Evolutionary conservation across 2,888 invertebrate genomes (phyloP).

Genomic region (Lumbricus terrestris): DNA sequence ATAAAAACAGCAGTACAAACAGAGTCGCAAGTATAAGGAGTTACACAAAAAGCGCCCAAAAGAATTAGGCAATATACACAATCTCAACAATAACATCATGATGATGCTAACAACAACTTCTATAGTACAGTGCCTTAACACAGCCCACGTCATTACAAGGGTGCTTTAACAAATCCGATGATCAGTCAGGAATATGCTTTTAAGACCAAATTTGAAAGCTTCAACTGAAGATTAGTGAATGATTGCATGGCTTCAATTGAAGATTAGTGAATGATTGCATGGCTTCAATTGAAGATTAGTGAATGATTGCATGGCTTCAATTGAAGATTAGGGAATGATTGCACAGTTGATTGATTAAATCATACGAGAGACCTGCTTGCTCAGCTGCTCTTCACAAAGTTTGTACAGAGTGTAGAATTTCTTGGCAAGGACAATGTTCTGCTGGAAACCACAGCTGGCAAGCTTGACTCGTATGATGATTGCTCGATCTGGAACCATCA

Average conservation of each 20-base stretch:
- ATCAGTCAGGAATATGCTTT: too few relatives aligned
- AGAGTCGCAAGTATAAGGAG: neutral
- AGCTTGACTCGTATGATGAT: conserved; percentile 94
- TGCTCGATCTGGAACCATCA: conserved; percentile 98
- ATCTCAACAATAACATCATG: too few relatives aligned
- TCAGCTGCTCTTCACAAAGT: conserved; percentile 92
- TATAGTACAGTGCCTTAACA: too few relatives aligned
- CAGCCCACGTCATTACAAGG: too few relatives aligned
- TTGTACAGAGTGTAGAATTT: conserved; percentile 96
- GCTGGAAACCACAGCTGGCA: conserved; percentile 91
- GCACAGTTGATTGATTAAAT: neutral
- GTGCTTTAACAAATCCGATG: too few relatives aligned
- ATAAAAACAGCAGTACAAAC: neutral
- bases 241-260: too few relatives aligned
- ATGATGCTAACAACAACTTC: too few relatives aligned
- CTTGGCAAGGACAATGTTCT: conserved; percentile 88
- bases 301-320: conserved; percentile 10
- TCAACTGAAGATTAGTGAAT: neutral
- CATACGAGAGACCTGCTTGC: conserved; percentile 74
- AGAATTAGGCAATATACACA: too few relatives aligned
- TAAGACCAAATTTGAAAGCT: too few relatives aligned
- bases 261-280: neutral
- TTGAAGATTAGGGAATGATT: neutral
- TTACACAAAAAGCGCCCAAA: neutral
- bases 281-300: too few relatives aligned